Evolutionary conservation across 64 coral and sea anemone genomes (phyloP).

Genomic region (Astreopora myriophthalma): DNA sequence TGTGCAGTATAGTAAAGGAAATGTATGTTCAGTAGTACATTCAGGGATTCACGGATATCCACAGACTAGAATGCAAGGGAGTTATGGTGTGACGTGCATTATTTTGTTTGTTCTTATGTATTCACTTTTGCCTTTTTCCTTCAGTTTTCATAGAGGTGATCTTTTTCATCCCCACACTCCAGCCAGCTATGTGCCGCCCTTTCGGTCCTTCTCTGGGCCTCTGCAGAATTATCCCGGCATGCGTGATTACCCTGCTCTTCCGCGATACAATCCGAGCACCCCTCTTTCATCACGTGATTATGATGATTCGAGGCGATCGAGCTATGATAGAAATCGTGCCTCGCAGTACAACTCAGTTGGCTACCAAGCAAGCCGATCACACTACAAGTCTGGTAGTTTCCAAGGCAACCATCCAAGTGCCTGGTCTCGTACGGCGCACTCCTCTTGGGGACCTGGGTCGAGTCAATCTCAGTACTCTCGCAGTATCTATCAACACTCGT

Average conservation of each 20-base stretch:
- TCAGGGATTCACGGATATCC: too few relatives aligned
- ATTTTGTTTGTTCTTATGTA: neutral
- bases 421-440: conserved; percentile 30
- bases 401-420: neutral
- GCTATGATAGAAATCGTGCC: conserved; percentile 4
- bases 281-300: conserved; percentile 59
- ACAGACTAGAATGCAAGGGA: neutral
- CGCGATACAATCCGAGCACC: conserved; percentile 59
- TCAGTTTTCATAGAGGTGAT: conserved; percentile 32
- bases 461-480: conserved; percentile 26
- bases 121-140: neutral
- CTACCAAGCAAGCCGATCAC: conserved; percentile 33
- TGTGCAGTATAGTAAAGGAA: neutral
- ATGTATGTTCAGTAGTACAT: neutral
- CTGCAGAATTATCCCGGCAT: conserved; percentile 17
- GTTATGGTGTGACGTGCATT: neutral
- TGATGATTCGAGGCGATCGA: neutral
- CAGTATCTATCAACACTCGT: neutral
- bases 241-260: neutral
- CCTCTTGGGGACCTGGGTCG: conserved; percentile 46
- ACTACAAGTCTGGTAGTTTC: conserved; percentile 20
- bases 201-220: neutral
- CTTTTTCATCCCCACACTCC: conserved; percentile 15
- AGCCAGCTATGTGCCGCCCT: neutral
- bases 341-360: conserved; percentile 11